Evolutionary conservation across 1,140 invertebrate species (phyloP), one percentile per base, ranked within the genome.

Genomic region (Pollicipes pollicipes): DNA sequence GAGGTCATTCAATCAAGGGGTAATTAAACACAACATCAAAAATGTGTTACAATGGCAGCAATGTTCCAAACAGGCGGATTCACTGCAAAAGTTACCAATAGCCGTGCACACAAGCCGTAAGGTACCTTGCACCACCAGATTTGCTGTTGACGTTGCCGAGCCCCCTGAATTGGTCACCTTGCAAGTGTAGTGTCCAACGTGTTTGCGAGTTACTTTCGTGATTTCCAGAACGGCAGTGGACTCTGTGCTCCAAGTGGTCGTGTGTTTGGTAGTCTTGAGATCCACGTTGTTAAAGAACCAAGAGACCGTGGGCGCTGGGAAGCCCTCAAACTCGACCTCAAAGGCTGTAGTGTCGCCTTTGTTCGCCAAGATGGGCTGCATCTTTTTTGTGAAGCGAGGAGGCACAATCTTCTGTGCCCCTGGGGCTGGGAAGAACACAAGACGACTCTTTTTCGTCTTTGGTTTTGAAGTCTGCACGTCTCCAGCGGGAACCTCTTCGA

Each of bases 161-260:
- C 90, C 90, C 73, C 86, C 86, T 24, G 83, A 78, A 80, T 93
- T 93, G 31, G 85, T 84, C 13, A 89, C 89, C 77, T 84, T 85
- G 77, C 88, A 90, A 17, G 88, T 87, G 80, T 92, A 91, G 72
- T 89, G 85, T 30, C 88, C 91, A 72, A 85, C 84, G 80, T 93
- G 88, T 74, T 87, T 83, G 66, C 85, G 82, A 66, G 83, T 81
- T 1, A 87, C 83, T 68, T 84, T 82, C 28, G 79, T 78, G 72
- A 93, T 87, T 75, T 86, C 85, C 68, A 93, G 80, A 21, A 82
- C 83, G 17, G 85, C 84, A n/a, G 84, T 83, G 70, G 85, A 83
- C 75, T 87, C 83, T 58, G 82, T 77, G 37, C 84, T 77, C 68
- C 80, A 83, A 75, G 88, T 85, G 31, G 80, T 80, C 73, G 87